Evolutionary conservation across 2,113 vertebrate species (phyloP), one percentile per base, ranked within the genome.

Genomic region (Lepidothrix coronata): DNA sequence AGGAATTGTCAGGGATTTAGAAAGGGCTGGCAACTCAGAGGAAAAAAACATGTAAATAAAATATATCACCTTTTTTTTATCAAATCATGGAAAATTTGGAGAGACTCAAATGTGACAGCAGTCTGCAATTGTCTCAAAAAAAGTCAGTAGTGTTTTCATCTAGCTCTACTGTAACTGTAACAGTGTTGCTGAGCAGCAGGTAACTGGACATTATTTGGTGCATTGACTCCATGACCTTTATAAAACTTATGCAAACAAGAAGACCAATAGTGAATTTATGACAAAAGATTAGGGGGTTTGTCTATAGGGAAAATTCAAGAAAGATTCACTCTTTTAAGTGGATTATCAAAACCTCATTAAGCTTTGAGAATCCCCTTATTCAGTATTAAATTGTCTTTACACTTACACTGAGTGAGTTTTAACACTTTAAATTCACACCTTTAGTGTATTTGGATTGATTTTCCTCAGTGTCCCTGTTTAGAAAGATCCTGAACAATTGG

Each of bases 281-380:
- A 46, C 10, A 58, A 83, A 92, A 91, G 30, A 71, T 74, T 74
- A 81, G 15, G 35, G 35, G 11, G 57, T 59, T 72, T 67, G 30
- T 74, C 73, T 57, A 57, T 16, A 62, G 63, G 44, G 83, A 63
- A 91, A 91, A 84, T 37, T 87, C 39, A 33, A 71, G 82, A n/a
- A 33, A 66, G 17, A 67, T 63, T 93, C 52, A 75, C 39, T 92
- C 52, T 28, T 93, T 88, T 74, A 91, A 95, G 74, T 81, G 84
- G 80, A 93, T 96, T 95, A 95, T 44, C 61, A 89, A 92, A 92
- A 91, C 80, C 52, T 91, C 80, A 57, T 95, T 92, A 92, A 89
- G 44, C 22, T 93, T 48, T 48, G 57, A 81, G 44, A 79, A 81
- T 87, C 43, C 17, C 46, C 14, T 71, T 91, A 68, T 78, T 91